Evolutionary conservation across 2,113 vertebrate genomes (phyloP), one percentile per base, ranked within the genome.

Genomic region (Microcebus lehilahytsara): DNA sequence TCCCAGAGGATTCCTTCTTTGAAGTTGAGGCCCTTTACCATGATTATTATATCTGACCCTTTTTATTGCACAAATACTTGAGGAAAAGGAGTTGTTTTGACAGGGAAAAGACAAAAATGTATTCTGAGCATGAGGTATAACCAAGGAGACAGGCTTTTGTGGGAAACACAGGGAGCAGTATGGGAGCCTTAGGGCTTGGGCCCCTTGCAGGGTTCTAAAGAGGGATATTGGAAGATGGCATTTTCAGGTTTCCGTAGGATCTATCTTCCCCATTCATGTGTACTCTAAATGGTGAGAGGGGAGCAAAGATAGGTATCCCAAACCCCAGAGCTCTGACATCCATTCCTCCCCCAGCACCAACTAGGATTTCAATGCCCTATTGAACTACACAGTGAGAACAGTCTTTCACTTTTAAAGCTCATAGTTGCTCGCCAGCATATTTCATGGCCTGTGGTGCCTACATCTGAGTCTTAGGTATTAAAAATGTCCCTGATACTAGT

Each of bases 131-230:
- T 25, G 5, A 62, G 37, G 51, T 27, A 11, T n/a, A 58, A 30
- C 5, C 30, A 51, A 66, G 25, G 46, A 53, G 9, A 51, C 27
- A 17, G 19, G n/a, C 7, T 34, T 37, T 30, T 13, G 16, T 37
- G 13, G 5, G 23, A 10, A 9, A 22, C 20, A n/a, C 23, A 56
- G 58, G 2, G 53, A 20, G 5, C 2, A 12, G 27, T 0, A 2
- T n/a, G 46, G 46, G 20, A 42, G 20, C 8, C 3, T 1, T 25
- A 60, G 30, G 8, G 5, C 32, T 7, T 0, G 6, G 1, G 16
- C 9, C 53, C n/a, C 58, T 32, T 37, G 30, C 20, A 4, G 5
- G 51, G 27, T 23, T 23, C 32, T 32, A 5, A 56, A 9, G 9
- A 51, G 40, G 12, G 37, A 79, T 27, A n/a, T 5, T 64, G 22